Percentiles rank a stretch among this genome's conserved stretches.
phyloP scores from a whole-genome alignment of 1,140 invertebrate species.

The Pseudomyrmex gracilis region DNA sequence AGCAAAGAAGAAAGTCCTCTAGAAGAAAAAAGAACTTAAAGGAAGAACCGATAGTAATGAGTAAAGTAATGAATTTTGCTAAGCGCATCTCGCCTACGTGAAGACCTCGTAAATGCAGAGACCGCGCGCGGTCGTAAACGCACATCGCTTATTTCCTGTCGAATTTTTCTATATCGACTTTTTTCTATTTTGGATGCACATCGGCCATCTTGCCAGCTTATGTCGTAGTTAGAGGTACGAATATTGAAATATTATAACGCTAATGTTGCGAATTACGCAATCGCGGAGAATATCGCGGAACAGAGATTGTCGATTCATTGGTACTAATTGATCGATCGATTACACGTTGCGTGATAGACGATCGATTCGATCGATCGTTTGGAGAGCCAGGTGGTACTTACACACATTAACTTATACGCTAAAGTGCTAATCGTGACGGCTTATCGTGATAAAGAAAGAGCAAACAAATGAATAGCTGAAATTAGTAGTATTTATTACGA shows the following conservation, averaged over 20 bases:
- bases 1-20: constrained; percentile 9
- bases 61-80: constrained; percentile 76
- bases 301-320: constrained; percentile 30
- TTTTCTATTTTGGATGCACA: constrained; percentile 11
- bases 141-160: constrained; percentile 18
- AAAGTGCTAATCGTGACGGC: constrained; percentile 23
- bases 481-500: neutral
- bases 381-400: constrained; percentile 26
- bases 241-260: constrained; percentile 20
- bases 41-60: constrained; percentile 72
- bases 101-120: constrained; percentile 69
- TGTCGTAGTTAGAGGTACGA: neutral
- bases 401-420: neutral
- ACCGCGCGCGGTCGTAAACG: constrained; percentile 22
- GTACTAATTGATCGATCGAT: constrained; percentile 42
- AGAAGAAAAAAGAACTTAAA: neutral
- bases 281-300: constrained; percentile 17
- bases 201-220: neutral
- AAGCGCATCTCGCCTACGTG: constrained; percentile 71
- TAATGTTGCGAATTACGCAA: constrained; percentile 31
- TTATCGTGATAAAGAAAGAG: constrained; percentile 25
- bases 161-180: neutral
- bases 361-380: constrained; percentile 35
- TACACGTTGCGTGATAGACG: constrained; percentile 37
- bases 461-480: constrained; percentile 3